Conservation (phyloP, 2,113 vertebrate genomes). For the Grammomys surdaster region DNA sequence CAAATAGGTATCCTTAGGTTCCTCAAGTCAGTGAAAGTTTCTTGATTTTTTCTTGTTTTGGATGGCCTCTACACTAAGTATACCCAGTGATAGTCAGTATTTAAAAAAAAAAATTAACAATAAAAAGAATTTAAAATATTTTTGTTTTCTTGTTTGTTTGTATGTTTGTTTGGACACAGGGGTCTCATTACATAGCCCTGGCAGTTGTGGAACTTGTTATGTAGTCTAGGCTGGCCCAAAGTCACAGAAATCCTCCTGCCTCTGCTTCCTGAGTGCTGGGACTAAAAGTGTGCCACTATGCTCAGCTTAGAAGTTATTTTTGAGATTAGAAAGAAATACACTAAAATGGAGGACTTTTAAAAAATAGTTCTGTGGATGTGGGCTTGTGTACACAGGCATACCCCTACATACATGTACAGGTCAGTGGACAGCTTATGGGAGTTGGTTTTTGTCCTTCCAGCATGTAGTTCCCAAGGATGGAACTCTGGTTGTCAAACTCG, state of each 20-base stretch:
- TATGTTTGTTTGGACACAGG: background rate
- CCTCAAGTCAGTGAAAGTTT: background rate
- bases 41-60: background rate
- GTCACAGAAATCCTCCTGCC: background rate
- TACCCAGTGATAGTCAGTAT: background rate
- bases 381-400: background rate
- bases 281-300: background rate
- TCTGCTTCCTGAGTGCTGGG: background rate
- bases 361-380: background rate
- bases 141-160: background rate
- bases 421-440: background rate
- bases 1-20: background rate
- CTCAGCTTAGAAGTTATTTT: background rate
- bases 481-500: background rate
- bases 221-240: background rate
- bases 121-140: background rate
- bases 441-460: background rate
- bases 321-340: constrained; percentile 38
- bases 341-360: background rate
- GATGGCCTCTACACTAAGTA: background rate
- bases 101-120: background rate
- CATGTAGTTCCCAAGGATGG: background rate
- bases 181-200: background rate
- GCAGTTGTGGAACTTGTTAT: background rate
- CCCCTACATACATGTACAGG: background rate